phyloP scores from a whole-genome alignment of 2,113 vertebrate genomes.

The Chunga burmeisteri region DNA sequence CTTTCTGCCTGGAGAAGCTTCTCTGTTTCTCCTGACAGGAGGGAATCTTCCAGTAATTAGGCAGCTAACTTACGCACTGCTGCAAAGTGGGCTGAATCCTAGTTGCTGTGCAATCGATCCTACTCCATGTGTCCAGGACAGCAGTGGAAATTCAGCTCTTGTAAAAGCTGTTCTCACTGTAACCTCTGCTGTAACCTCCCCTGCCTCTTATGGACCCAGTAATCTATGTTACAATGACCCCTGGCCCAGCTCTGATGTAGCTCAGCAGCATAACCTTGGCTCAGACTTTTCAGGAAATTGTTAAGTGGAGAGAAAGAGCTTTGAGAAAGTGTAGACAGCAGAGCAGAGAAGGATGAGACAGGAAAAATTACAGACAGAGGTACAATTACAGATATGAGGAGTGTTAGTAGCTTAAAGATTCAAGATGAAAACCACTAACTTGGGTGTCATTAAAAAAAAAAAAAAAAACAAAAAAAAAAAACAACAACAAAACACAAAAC shows the following conservation, averaged over 20 bases:
- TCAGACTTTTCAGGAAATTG: not conserved
- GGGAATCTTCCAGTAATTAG: constrained; percentile 46
- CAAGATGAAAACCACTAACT: not conserved
- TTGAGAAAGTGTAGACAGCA: not conserved
- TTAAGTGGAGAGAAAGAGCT: not conserved
- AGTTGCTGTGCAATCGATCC: not conserved
- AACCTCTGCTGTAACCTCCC: not conserved
- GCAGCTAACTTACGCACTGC: constrained; percentile 9
- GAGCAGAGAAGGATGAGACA: not conserved
- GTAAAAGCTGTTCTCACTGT: not conserved
- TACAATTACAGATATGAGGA: rapidly evolving
- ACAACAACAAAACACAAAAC: not conserved
- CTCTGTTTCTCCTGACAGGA: constrained; percentile 18
- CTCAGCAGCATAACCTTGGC: not conserved
- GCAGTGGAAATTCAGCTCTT: not conserved
- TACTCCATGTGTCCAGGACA: not conserved
- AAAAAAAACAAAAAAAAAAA: too few species aligned
- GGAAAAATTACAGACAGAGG: not conserved
- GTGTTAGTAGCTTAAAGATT: not conserved
- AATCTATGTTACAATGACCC: not conserved
- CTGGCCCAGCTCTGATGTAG: not conserved
- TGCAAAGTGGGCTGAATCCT: not conserved
- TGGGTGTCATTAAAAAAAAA: not conserved
- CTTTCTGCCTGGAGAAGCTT: constrained; percentile 22
- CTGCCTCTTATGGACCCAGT: not conserved